Base-by-base conservation (phyloP, 2,888 invertebrate genomes). In the Eristalis pertinax region DNA sequence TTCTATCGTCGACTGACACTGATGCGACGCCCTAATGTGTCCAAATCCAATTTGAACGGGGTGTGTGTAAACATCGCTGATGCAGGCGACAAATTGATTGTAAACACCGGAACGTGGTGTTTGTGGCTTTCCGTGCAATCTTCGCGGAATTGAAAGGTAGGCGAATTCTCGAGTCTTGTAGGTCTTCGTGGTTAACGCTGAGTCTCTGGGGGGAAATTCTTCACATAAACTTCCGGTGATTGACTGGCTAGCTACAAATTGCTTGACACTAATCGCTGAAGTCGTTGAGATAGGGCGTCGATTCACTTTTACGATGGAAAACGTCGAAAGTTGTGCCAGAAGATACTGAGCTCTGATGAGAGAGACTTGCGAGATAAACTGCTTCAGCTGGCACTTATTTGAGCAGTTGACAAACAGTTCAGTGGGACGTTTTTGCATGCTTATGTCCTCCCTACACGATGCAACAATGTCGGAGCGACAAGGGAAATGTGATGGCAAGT, bases 11-110 rank as follows among this genome's bases (percentile, higher is more conserved):
- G 35, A 65, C 60, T 84, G 72, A 76, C 76, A 80, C 67, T 63
- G 43, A 75, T 84, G 68, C 56, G 56, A 74, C 32, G 26, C 65
- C 24, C 58, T 74, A 43, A 68, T 63, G 62, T 72, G 60, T 32
- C 13, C 50, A 56, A 77, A 83, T 77, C 83, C 63, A 64, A 78
- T 83, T 83, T 74, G 50, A 19, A n/a, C 50, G n/a, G 19, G 50
- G 56, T 38, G 24, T 73, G 38, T 26, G 70, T 72, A 62, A 77
- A 72, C 67, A 67, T 58, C 32, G 41, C 64, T 56, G 43, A 58
- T 10, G 35, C 43, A 69, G 60, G 22, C 32, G 41, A 41, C 67
- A 76, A 82, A 67, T 65, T 10, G 70, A 22, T 60, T 63, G 68
- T 70, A 35, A 75, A 69, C 26, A 63, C 29, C 63, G 24, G 22